Evolutionary conservation across 2,113 vertebrate genomes (phyloP).

Genomic region (Ia io): DNA sequence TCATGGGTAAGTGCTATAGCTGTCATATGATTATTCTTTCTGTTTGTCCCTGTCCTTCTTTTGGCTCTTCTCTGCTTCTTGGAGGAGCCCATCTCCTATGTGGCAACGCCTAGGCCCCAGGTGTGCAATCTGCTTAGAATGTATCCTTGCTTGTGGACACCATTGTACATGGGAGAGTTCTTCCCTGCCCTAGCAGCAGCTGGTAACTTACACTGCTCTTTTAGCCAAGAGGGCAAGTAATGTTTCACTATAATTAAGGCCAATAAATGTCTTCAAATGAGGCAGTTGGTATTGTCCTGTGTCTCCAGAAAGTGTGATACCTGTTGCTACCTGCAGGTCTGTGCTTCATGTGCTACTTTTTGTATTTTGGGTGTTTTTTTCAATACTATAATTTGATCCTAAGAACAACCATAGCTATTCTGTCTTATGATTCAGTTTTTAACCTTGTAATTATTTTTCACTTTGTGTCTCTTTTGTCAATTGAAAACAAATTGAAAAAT

Average conservation of each 20-base stretch:
- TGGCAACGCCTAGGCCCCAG: conserved; percentile 71
- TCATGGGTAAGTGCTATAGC: conserved; percentile 56
- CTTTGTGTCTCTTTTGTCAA: conserved; percentile 16
- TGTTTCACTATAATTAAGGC: conserved; percentile 70
- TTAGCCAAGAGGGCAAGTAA: conserved; percentile 75
- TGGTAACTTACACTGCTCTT: conserved; percentile 71
- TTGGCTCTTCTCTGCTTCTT: conserved; percentile 59
- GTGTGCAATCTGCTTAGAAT: conserved; percentile 71
- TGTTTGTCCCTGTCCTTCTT: conserved; percentile 71
- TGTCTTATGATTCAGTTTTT: conserved; percentile 22
- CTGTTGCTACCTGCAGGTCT: conserved; percentile 84
- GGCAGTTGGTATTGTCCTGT: conserved; percentile 80
- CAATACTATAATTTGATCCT: not conserved
- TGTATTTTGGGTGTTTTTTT: not conserved
- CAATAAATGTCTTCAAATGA: conserved; percentile 60
- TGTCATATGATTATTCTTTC: conserved; percentile 59
- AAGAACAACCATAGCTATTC: conserved; percentile 27
- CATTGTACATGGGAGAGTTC: conserved; percentile 68
- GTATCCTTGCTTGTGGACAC: conserved; percentile 58
- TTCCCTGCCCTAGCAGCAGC: conserved; percentile 75
- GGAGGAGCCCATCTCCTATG: conserved; percentile 63
- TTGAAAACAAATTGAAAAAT: conserved; percentile 60
- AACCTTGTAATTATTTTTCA: conserved; percentile 45
- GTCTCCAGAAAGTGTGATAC: conserved; percentile 82
- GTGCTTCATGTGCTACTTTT: conserved; percentile 63